Base-by-base conservation (phyloP, 2,888 invertebrate genomes). In the Stomorhina lunata region DNA sequence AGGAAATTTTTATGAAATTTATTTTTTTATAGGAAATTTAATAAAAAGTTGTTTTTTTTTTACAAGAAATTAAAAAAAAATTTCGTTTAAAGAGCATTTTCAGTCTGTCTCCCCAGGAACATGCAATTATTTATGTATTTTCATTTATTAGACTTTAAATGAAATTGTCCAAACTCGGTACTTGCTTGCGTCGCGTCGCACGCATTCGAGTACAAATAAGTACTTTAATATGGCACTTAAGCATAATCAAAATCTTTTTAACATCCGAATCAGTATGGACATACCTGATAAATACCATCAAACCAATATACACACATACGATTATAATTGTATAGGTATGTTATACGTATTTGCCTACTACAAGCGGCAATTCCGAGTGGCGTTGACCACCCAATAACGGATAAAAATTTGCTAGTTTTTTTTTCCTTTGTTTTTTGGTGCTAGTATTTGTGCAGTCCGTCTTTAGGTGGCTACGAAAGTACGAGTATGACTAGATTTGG, bases 71-170 rank as follows among this genome's bases (percentile, higher is more conserved):
- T n/a, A n/a, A n/a, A n/a, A n/a, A n/a, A n/a, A n/a, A n/a, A n/a
- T n/a, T n/a, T n/a, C n/a, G n/a, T 48, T 40, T 22, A 85, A 86
- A 85, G 86, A 87, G 86, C 85, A 87, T 87, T 87, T 85, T 87
- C 86, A n/a, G n/a, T n/a, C 85, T 85, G 84, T 85, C 84, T 84
- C 85, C 80, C 85, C 78, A 48, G 43, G 37, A 32, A n/a, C 61
- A n/a, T 20, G n/a, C n/a, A 0, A 20, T 22, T 63, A 69, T 53
- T 68, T 76, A 59, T 76, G 68, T 63, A 61, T 63, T 61, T 61
- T 22, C 57, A 69, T 40, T 50, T 77, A 32, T 61, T 34, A n/a
- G 6, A 20, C 37, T 53, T 20, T 29, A 53, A 32, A 63, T 61
- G 43, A 69, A 63, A 55, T 45, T 81, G 43, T 81, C 43, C 66